Conservation (phyloP, 2,888 invertebrate genomes). For the Idaea dimidiata region DNA sequence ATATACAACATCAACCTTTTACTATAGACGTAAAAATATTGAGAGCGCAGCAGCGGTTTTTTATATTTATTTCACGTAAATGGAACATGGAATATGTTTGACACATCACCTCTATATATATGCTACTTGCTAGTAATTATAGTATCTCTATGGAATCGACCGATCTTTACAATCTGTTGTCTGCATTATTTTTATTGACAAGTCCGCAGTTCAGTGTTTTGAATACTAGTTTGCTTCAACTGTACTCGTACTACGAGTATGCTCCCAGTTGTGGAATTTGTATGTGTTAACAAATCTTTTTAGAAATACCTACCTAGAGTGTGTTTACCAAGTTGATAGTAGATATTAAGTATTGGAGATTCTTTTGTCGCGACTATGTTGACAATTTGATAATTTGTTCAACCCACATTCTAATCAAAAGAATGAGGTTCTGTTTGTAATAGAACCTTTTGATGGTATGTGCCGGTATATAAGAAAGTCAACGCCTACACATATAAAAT, state of each 20-base stretch:
- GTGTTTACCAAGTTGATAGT: not conserved
- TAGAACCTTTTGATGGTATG: not conserved
- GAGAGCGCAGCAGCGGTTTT: too few relatives aligned
- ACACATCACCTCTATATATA: too few relatives aligned
- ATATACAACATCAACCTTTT: too few relatives aligned
- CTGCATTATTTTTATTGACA: conserved; percentile 19
- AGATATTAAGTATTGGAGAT: not conserved
- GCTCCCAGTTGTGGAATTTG: conserved; percentile 26
- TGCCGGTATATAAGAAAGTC: not conserved
- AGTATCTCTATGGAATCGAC: not conserved
- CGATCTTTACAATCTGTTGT: not conserved
- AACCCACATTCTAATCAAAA: conserved; percentile 1
- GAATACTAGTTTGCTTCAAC: conserved; percentile 21
- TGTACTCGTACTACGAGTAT: conserved; percentile 23
- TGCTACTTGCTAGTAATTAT: too few relatives aligned
- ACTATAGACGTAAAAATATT: too few relatives aligned
- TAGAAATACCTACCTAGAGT: not conserved
- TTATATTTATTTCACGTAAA: too few relatives aligned
- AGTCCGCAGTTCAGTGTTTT: conserved; percentile 27
- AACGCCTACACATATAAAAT: too few relatives aligned
- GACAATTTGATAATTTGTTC: not conserved
- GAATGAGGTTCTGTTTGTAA: not conserved
- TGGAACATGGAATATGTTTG: too few relatives aligned
- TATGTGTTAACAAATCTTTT: conserved; percentile 12
- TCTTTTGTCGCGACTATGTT: not conserved